Base-by-base conservation (phyloP, 1,140 invertebrate genomes). In the Oncopeltus fasciatus region DNA sequence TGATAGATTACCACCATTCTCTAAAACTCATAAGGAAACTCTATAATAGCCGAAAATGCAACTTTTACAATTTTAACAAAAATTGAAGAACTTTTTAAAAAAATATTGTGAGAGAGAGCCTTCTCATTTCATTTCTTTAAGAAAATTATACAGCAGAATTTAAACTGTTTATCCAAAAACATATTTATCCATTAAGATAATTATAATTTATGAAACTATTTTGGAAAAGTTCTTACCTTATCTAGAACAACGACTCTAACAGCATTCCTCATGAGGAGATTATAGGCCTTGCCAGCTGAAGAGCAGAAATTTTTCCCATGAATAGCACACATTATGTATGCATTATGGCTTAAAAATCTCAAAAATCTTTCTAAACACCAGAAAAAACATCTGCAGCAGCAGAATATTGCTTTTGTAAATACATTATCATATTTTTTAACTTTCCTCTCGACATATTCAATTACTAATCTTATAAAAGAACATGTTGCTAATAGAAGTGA, bases 321-420 rank as follows among this genome's bases (percentile, higher is more conserved):
- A 46, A 97, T 84, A 1, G 95, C 92, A 71, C 90, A 92, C 88
- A 97, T 92, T 27, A 98, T 96, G 74, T 96, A 98, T 0, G 95
- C 95, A 73, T 98, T 96, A 65, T 84, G 83, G 69, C 88, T 95
- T 27, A 90, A 80, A 69, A 87, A 88, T 65, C 81, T 81, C 5
- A 98, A 75, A 74, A 97, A 92, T 60, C 83, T 87, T 71, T 98
- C 92, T 65, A 98, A 73, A 68, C 90, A 87, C 84, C 86, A 93
- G 70, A 96, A 95, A 72, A 86, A 92, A 72, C 92, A 96, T 71
- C 86, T 87, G 68, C 86, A 83, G 68, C 83, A 89, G 68, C 89
- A 92, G 59, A 93, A 69, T 16, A 95, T 76, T 20, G 80, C 83
- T 67, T 83, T 84, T 0, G 83, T 83, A 1, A 90, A 71, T 0